Evolutionary conservation across 2,888 invertebrate genomes (phyloP).

Genomic region (Serrognathus titanus): DNA sequence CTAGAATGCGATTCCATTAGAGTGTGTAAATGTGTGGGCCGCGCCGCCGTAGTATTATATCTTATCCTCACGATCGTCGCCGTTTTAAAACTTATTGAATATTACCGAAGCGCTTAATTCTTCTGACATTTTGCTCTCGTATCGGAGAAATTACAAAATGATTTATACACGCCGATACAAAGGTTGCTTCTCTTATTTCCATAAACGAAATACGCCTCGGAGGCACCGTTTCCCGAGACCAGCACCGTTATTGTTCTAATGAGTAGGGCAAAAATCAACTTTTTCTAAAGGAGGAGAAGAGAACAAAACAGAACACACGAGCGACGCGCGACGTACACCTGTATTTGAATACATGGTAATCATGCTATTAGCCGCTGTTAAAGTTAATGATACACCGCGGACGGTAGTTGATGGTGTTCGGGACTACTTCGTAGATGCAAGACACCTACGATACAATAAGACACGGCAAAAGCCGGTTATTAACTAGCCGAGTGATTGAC

Average conservation of each 20-base stretch:
- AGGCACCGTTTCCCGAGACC: conserved; percentile 2
- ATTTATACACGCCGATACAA: conserved; percentile 4
- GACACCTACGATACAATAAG: conserved; percentile 4
- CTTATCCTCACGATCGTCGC: background rate
- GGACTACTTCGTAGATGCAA: conserved; percentile 1
- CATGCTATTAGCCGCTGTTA: conserved; percentile 1
- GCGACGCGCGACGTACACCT: background rate
- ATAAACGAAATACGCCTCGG: conserved; percentile 4
- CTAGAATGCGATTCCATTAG: too few relatives aligned
- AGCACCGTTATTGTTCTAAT: too few relatives aligned
- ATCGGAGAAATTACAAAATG: conserved; percentile 8
- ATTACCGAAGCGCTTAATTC: conserved; percentile 3
- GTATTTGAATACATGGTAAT: background rate
- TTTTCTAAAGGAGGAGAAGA: too few relatives aligned
- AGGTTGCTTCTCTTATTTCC: conserved; percentile 9
- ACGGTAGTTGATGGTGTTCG: background rate
- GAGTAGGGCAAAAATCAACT: too few relatives aligned
- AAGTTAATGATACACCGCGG: background rate
- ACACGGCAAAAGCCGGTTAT: conserved; percentile 5
- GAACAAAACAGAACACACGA: too few relatives aligned
- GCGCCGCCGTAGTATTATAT: background rate
- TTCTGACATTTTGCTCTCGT: conserved; percentile 4
- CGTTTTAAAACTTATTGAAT: conserved; percentile 1
- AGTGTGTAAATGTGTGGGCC: background rate
- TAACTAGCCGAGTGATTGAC: conserved; percentile 3